Evolutionary conservation across 1,140 invertebrate genomes (phyloP).

Genomic region (Heliothis virescens): DNA sequence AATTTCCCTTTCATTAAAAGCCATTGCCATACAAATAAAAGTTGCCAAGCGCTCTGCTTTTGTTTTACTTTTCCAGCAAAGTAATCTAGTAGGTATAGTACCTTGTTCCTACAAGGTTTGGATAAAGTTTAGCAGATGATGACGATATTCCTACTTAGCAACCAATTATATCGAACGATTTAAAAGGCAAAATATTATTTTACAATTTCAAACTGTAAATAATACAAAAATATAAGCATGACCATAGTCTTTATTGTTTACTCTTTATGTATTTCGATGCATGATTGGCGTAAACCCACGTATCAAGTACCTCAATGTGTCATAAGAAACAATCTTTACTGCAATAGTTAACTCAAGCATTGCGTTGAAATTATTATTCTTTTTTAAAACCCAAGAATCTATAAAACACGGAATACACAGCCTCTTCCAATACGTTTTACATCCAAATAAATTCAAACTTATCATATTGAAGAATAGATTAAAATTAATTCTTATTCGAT

Average conservation of each 20-base stretch:
- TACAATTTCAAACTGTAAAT: no score
- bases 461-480: constrained; percentile 9
- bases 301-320: not conserved
- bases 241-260: not conserved
- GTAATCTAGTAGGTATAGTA: no score
- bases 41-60: no score
- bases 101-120: no score
- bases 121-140: no score
- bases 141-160: no score
- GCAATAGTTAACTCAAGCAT: constrained; percentile 6
- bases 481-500: constrained; percentile 9
- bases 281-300: not conserved
- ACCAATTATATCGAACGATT: no score
- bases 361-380: not conserved
- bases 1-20: not conserved
- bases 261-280: constrained; percentile 1
- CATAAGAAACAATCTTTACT: constrained; percentile 1
- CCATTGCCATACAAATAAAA: no score
- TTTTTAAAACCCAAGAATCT: not conserved
- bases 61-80: no score
- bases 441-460: constrained; percentile 16
- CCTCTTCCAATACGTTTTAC: not conserved
- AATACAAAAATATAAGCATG: no score
- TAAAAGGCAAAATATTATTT: no score
- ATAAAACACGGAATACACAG: constrained; percentile 1